Evolutionary conservation across 1,140 invertebrate genomes (phyloP), one percentile per base, ranked within the genome.

Genomic region (Aplysia californica): DNA sequence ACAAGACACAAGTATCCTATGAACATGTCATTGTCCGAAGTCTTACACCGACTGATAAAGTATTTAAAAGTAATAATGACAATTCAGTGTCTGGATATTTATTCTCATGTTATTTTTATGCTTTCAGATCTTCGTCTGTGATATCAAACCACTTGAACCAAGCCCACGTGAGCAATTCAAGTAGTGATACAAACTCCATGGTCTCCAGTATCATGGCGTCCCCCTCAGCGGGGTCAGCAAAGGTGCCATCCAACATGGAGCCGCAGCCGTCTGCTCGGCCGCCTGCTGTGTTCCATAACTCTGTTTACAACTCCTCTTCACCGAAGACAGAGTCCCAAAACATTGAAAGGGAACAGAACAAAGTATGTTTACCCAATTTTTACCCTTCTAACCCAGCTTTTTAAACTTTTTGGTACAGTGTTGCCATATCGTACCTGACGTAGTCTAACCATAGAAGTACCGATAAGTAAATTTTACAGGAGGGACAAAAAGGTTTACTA

Each of bases 221-320:
- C 31, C 77, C 83, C 0, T 77, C 82, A 18, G 79, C 83, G 6
- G 80, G 80, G 33, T 73, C 78, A 10, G 36, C 66, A 76, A 69
- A 64, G 72, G 73, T 72, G 58, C 81, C 44, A 68, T 77, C 35
- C 61, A 74, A 38, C 26, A 81, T 83, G 61, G 80, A 56, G 73
- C 65, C 35, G 59, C 83, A 59, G 85, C 83, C 26, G 84, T 81
- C 74, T 82, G 79, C 38, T 82, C 85, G 56, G 10, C 68, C 82
- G 41, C 77, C 72, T 20, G 79, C 75, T 58, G 80, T 88, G 68
- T 88, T 84, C 75, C 85, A 85, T 21, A 83, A 82, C 38, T 85
- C 86, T 31, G 82, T 85, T 31, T 85, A 86, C 44, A 71, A 72
- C 66, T 79, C 84, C 31, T 84, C 86, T 38, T 82, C 86, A 33